A percentile compares a stretch with the other conserved stretches of the same genome.
Evolutionary conservation across 2,113 vertebrate genomes (phyloP).

Genomic region (Entelurus aequoreus): DNA sequence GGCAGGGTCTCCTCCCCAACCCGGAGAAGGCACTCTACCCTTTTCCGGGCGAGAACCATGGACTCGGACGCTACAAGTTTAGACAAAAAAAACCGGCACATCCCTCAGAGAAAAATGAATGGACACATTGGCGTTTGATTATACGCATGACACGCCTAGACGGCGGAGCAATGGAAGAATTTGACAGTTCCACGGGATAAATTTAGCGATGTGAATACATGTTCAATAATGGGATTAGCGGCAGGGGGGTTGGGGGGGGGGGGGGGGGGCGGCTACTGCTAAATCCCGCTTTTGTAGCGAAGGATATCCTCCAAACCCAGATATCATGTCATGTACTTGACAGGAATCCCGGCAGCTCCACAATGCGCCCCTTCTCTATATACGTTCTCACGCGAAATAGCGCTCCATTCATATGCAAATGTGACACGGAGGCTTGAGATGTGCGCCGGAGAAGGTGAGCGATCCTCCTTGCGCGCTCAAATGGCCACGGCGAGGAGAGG

Average conservation of each 20-base stretch:
- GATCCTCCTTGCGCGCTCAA: slow-evolving; percentile 37
- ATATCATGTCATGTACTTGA: slow-evolving; percentile 4
- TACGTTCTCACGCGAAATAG: slow-evolving; percentile 6
- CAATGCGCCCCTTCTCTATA: neutral
- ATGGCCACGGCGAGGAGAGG: slow-evolving; percentile 45
- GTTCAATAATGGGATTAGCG: slow-evolving; percentile 13
- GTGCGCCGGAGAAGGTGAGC: slow-evolving; percentile 26
- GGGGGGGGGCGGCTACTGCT: slow-evolving; percentile 2
- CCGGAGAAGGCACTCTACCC: too few relatives aligned
- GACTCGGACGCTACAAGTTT: slow-evolving; percentile 26
- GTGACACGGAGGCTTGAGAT: slow-evolving; percentile 13
- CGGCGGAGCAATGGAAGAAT: neutral
- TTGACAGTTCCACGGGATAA: slow-evolving; percentile 1
- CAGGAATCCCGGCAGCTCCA: neutral
- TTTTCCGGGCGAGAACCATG: too few relatives aligned
- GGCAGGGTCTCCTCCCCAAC: too few relatives aligned
- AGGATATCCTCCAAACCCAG: neutral
- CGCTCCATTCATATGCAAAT: slow-evolving; percentile 6
- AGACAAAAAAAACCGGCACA: slow-evolving; percentile 6
- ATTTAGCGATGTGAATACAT: slow-evolving; percentile 13
- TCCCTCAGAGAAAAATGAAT: slow-evolving; percentile 5
- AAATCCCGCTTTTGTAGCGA: neutral
- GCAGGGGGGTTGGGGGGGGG: neutral
- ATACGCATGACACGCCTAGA: slow-evolving; percentile 4
- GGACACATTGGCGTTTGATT: slow-evolving; percentile 7